Evolutionary conservation across 2,113 vertebrate species (phyloP).

Genomic region (Physeter macrocephalus): DNA sequence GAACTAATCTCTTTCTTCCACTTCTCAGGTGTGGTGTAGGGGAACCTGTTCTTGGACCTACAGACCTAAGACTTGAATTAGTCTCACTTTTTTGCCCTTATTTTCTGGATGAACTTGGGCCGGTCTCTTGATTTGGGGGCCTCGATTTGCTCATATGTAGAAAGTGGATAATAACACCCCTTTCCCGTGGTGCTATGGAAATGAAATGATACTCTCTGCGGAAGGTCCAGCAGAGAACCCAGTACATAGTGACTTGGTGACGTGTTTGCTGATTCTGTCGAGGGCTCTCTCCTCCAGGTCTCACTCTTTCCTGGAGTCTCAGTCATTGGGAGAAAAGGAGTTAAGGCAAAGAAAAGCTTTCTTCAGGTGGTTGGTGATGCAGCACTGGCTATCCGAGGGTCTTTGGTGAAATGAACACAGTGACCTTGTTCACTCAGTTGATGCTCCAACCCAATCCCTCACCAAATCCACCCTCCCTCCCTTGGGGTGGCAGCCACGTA

Average conservation of each 20-base stretch:
- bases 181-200: neutral
- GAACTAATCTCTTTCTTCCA: neutral
- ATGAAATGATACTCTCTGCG: neutral
- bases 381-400: too few relatives aligned
- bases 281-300: neutral
- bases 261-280: neutral
- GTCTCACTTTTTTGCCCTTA: neutral
- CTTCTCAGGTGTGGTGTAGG: neutral
- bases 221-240: neutral
- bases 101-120: neutral
- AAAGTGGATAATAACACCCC: too few relatives aligned
- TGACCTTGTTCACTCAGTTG: neutral
- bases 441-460: neutral
- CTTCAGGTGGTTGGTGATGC: neutral
- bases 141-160: neutral
- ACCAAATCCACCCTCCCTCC: neutral
- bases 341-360: neutral
- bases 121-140: neutral
- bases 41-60: neutral
- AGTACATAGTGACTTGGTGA: rapidly evolving
- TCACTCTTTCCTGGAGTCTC: neutral
- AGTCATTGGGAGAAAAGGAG: neutral
- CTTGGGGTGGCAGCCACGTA: neutral
- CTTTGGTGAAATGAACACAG: neutral
- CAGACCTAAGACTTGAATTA: neutral